These are phyloP conservation scores for Sipha maydis DNA, from an alignment of 2,888 invertebrate genomes.

Conservation along the genomic window DNA sequence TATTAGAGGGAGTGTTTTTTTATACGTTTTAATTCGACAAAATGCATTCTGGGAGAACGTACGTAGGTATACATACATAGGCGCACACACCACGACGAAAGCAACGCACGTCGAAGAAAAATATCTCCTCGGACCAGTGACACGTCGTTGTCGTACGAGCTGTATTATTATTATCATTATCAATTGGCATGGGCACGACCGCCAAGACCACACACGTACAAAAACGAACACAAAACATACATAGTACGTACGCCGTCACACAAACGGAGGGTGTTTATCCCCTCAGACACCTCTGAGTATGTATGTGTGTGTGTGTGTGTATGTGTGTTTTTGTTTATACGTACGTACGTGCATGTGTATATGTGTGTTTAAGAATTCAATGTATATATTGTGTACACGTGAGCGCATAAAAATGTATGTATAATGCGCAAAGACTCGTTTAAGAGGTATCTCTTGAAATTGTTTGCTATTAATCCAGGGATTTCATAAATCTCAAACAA, in stretches of 20 bases:
- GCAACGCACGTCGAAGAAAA: conserved; percentile 28
- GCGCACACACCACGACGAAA: background rate
- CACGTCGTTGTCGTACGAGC: conserved; percentile 18
- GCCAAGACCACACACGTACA: conserved; percentile 53
- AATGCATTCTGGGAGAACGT: background rate
- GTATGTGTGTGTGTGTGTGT: background rate
- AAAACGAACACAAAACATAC: background rate
- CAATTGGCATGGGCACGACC: conserved; percentile 59
- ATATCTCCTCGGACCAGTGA: conserved; percentile 37
- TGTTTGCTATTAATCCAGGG: no score
- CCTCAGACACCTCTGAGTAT: conserved; percentile 34
- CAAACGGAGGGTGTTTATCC: conserved; percentile 34
- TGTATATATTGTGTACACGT: background rate
- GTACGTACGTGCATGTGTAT: no score
- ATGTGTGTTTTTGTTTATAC: no score
- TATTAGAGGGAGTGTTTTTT: background rate
- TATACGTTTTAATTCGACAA: conserved; percentile 33
- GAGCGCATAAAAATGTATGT: no score
- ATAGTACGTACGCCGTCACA: background rate
- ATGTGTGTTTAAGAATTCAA: background rate
- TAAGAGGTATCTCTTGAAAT: background rate
- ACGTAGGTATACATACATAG: background rate
- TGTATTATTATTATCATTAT: conserved; percentile 50
- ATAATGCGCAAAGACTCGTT: background rate
- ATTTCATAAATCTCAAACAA: no score